Percentiles rank a stretch among this genome's conserved stretches.
These are phyloP conservation scores for Anguilla obscura DNA, from an alignment of 2,797 vertebrate genomes.

Conservation along the genomic window DNA sequence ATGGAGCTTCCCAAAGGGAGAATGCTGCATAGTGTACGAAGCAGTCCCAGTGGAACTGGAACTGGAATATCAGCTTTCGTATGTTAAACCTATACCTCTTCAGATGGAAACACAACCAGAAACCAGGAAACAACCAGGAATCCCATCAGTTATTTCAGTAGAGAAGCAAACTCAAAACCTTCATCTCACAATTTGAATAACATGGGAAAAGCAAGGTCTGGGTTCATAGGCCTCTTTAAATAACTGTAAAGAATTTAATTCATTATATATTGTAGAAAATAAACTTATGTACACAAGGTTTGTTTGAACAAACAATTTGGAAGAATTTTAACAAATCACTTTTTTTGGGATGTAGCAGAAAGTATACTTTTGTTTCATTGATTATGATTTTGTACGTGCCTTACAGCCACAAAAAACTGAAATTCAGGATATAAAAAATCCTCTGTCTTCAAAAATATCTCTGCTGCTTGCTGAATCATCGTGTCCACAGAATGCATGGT, in stretches of 20 bases:
- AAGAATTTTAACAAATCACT: not conserved
- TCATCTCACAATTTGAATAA: not conserved
- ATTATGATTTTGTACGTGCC: not conserved
- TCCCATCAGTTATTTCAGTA: not conserved
- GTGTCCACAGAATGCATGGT: not conserved
- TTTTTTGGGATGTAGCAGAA: not conserved
- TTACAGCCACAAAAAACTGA: not conserved
- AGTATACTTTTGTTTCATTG: not conserved
- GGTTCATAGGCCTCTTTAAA: not conserved
- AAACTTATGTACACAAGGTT: not conserved
- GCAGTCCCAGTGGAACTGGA: not conserved
- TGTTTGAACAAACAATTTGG: not conserved
- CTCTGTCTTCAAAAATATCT: not conserved
- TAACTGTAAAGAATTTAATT: not conserved
- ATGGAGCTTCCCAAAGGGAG: slow-evolving; percentile 1
- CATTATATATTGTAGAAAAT: not conserved
- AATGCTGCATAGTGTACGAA: not conserved
- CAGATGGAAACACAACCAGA: not conserved
- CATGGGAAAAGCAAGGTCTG: not conserved
- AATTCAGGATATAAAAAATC: not conserved
- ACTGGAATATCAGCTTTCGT: not conserved
- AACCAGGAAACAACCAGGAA: too few relatives aligned
- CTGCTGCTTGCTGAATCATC: not conserved
- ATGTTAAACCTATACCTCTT: not conserved
- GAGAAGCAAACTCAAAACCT: not conserved